These are phyloP conservation scores for Sternotherus odoratus DNA, from an alignment of 2,797 vertebrate species.

Conservation along the genomic window DNA sequence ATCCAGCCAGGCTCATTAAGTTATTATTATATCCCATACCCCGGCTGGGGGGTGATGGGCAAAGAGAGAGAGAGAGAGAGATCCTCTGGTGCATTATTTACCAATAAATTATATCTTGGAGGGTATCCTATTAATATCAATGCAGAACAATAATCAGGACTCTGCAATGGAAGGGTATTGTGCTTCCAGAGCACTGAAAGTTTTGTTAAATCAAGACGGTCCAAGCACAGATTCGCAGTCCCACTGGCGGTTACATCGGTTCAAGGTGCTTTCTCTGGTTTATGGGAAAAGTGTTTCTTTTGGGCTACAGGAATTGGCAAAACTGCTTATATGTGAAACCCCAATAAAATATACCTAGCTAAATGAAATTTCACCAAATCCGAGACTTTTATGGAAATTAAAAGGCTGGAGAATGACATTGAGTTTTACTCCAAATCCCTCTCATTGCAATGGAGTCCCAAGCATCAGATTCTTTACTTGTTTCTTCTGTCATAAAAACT, in stretches of 20 bases:
- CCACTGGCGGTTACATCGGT: background rate
- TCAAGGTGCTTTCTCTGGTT: background rate
- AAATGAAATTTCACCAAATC: constrained; percentile 40
- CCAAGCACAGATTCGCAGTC: background rate
- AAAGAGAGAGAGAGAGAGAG: too few relatives aligned
- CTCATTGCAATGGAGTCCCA: constrained; percentile 28
- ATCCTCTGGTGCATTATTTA: background rate
- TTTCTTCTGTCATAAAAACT: constrained; percentile 35
- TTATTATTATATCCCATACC: background rate
- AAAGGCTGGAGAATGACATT: constrained; percentile 15
- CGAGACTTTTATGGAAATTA: constrained; percentile 43
- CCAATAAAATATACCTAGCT: constrained; percentile 56
- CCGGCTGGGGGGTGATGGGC: too few relatives aligned
- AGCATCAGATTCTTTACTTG: constrained; percentile 64
- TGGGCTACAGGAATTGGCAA: background rate
- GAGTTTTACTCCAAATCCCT: constrained; percentile 53
- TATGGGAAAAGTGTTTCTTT: background rate
- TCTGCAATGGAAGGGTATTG: background rate
- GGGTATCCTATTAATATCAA: background rate
- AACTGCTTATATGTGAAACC: constrained; percentile 43
- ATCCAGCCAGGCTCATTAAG: background rate
- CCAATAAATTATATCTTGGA: background rate
- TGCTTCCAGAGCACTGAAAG: background rate
- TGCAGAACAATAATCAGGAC: background rate
- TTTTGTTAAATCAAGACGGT: background rate